These are phyloP conservation scores for Octodonta nipae DNA, from an alignment of 2,888 invertebrate genomes.

Conservation along the genomic window DNA sequence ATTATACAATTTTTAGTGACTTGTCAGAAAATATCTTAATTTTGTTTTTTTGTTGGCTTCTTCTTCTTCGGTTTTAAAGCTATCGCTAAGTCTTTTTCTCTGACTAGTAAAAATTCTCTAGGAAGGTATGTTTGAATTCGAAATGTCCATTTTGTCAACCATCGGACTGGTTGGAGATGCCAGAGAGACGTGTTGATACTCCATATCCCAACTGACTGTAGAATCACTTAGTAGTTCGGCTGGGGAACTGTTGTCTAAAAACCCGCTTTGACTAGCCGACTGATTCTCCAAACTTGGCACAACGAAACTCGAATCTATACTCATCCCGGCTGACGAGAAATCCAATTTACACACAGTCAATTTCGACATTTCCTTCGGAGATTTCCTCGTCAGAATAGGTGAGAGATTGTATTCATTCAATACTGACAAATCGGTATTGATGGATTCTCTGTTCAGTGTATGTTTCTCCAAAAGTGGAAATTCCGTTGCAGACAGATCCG, in stretches of 20 bases:
- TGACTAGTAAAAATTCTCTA: slow-evolving; percentile 30
- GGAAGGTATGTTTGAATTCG: slow-evolving; percentile 29
- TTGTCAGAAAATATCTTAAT: too few species aligned
- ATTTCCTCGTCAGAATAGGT: slow-evolving; percentile 18
- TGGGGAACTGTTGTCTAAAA: too few species aligned
- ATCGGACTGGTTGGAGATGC: slow-evolving; percentile 18
- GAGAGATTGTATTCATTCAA: slow-evolving; percentile 24
- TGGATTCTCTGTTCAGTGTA: background rate
- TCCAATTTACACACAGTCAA: slow-evolving; percentile 39
- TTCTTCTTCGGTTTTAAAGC: slow-evolving; percentile 26
- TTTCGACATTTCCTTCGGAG: slow-evolving; percentile 21
- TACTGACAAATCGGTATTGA: slow-evolving; percentile 18
- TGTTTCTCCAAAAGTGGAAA: slow-evolving; percentile 21
- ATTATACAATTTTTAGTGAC: too few species aligned
- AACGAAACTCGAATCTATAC: slow-evolving; percentile 19
- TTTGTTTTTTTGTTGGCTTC: slow-evolving; percentile 17
- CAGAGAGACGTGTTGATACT: slow-evolving; percentile 28
- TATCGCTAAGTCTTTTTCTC: slow-evolving; percentile 33
- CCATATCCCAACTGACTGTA: slow-evolving; percentile 32
- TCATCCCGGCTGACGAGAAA: slow-evolving; percentile 19
- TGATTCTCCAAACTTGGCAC: too few species aligned
- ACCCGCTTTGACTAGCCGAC: too few species aligned
- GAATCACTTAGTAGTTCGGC: slow-evolving; percentile 20
- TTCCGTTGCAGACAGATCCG: slow-evolving; percentile 22
- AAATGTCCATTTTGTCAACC: slow-evolving; percentile 27